phyloP scores from a whole-genome alignment of 2,888 invertebrate genomes.

The Cerastis rubricosa region DNA sequence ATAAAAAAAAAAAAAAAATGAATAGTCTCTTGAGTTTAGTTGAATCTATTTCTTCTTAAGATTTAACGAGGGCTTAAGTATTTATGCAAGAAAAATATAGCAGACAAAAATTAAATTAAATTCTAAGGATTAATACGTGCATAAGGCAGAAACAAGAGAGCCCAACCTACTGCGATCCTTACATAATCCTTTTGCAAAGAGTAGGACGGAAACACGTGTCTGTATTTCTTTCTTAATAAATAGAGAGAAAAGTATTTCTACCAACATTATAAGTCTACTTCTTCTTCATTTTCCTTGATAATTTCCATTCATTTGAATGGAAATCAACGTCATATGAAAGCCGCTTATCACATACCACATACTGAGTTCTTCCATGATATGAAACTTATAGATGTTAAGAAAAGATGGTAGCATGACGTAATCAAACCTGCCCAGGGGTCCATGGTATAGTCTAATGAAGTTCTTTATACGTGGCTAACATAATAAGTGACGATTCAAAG shows the following conservation, averaged over 20 bases:
- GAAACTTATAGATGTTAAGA: slow-evolving; percentile 19
- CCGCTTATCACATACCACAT: slow-evolving; percentile 30
- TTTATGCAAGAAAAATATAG: not conserved
- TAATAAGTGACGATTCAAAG: slow-evolving; percentile 81
- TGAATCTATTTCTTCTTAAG: no score
- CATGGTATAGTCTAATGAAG: slow-evolving; percentile 75
- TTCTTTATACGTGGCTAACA: slow-evolving; percentile 76
- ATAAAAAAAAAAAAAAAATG: no score
- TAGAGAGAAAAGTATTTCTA: not conserved
- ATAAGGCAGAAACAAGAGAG: not conserved
- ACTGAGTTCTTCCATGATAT: slow-evolving; percentile 29
- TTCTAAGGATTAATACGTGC: no score
- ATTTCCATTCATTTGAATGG: not conserved
- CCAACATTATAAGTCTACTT: not conserved
- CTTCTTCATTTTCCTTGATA: not conserved
- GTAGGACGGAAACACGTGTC: not conserved
- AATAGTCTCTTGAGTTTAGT: not conserved
- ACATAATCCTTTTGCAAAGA: not conserved
- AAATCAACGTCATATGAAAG: not conserved
- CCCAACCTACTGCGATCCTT: not conserved
- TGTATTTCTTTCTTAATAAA: no score
- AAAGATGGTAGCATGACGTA: not conserved
- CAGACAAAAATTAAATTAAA: not conserved
- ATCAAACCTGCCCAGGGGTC: slow-evolving; percentile 52
- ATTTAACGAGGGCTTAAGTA: not conserved